Evolutionary conservation across 1,140 invertebrate species (phyloP), one percentile per base, ranked within the genome.

Genomic region (Drosophila gunungcola): DNA sequence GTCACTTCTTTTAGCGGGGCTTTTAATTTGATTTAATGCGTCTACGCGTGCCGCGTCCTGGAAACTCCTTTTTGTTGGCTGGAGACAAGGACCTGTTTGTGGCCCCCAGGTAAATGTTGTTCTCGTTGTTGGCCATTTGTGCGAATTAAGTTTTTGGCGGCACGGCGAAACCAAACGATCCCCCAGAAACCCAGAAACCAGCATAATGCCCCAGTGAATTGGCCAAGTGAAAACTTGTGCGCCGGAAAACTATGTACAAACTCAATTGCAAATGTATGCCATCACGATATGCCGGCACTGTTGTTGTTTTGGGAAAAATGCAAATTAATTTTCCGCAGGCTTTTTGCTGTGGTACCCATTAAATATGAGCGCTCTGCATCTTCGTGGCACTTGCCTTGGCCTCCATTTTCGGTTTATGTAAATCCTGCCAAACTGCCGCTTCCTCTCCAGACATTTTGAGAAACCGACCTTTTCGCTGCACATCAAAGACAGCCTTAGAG

Each of bases 11-110:
- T 89, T 90, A 78, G 84, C 77, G 65, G 57, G 64, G 74, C 84
- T 89, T 89, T 89, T 89, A 89, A 89, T 89, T 89, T 89, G 84
- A 89, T 89, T 89, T 89, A 89, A 89, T 90, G 84, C 78, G 85
- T 90, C 80, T 84, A 84, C 65, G 80, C 84, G 85, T 80, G 79
- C 72, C 76, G 67, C 61, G 32, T 75, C 62, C 57, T n/a, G 3
- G 9, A 29, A 29, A 77, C 46, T 54, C 58, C 7, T 16, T 73
- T 53, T 56, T 12, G n/a, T 21, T 41, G 62, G 39, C 53, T 52
- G 42, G 48, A 46, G 72, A 29, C 29, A 21, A 9, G 27, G 46
- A 49, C 25, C 29, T 4, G 3, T 16, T 9, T 21, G 9, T 7
- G 42, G 2, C 48, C 27, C n/a, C 48, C 3, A 32, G 29, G 29